Evolutionary conservation across 2,888 invertebrate genomes (phyloP).

Genomic region (Girardia tigrina): DNA sequence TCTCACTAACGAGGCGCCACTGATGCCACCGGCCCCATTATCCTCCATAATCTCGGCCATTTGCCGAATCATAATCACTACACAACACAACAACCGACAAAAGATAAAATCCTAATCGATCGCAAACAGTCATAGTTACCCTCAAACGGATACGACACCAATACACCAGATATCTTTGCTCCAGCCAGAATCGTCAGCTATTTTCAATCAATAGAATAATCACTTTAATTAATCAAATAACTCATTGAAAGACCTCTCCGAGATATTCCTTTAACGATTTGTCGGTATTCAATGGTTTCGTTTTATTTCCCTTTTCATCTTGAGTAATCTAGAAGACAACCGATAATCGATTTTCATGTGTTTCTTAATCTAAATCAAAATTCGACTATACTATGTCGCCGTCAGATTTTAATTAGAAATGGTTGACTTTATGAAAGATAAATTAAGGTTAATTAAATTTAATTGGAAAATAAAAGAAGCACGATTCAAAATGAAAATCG

Average conservation of each 20-base stretch:
- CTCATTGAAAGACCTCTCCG: neutral
- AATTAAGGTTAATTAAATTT: too few relatives aligned
- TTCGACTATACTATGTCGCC: too few relatives aligned
- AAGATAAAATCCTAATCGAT: neutral
- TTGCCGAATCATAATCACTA: conserved; percentile 19
- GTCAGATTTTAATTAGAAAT: too few relatives aligned
- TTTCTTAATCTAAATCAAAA: neutral
- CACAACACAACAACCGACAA: neutral
- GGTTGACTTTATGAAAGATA: too few relatives aligned
- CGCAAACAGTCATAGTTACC: neutral
- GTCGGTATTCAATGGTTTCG: neutral
- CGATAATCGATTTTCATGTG: neutral
- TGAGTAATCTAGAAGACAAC: neutral
- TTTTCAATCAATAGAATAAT: neutral
- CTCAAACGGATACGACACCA: neutral
- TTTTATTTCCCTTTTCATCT: neutral
- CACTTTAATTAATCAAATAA: neutral
- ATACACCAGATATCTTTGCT: neutral
- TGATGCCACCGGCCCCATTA: too few relatives aligned
- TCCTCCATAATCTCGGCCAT: conserved; percentile 6
- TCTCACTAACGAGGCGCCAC: neutral
- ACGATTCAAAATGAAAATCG: too few relatives aligned
- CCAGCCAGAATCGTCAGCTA: neutral
- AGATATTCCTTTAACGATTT: conserved; percentile 12
- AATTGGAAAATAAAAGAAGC: too few relatives aligned